Base-by-base conservation (phyloP, 2,113 vertebrate genomes). In the Bos javanicus region DNA sequence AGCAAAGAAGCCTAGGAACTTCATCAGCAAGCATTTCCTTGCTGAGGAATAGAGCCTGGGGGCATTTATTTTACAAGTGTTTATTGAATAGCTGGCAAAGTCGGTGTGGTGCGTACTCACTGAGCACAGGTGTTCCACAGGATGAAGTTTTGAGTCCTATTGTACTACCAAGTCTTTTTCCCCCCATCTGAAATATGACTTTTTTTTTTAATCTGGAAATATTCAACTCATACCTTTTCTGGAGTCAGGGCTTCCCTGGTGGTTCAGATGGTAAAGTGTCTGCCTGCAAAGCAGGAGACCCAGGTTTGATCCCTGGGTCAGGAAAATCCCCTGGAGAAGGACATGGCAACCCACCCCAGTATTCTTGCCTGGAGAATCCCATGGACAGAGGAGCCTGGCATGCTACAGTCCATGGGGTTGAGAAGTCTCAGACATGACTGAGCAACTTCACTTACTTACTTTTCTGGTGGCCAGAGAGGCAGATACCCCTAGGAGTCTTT, bases 61-160 rank as follows among this genome's bases (percentile, higher is more conserved):
- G 39, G 1, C 1, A 0, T 36, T 9, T 50, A 4, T 5, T 28
- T 6, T 3, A 10, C 8, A 1, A 54, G 56, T 19, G 0, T 12
- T 54, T 19, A 7, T 1, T n/a, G 81, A 6, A 28, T 2, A 5
- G 74, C 62, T n/a, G 48, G 62, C 5, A 0, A 0, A n/a, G 25
- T n/a, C 0, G 0, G 3, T 17, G 10, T 21, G 30, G 5, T 11
- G 25, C 6, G 0, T 52, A n/a, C 50, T 26, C 26, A 2, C 50
- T 8, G 0, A 36, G 46, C 21, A 14, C n/a, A 19, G 36, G 17
- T 36, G 1, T 3, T 60, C 26, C 28, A 8, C 36, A 9, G 19
- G 30, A 25, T 10, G 3, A 33, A 2, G 62, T 8, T 36, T 21
- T 19, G 48, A 39, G 56, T 28, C 56, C 28, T 36, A 1, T 4